Evolutionary conservation across 2,797 vertebrate species (phyloP), one percentile per base, ranked within the genome.

Genomic region (Dipus sagitta): DNA sequence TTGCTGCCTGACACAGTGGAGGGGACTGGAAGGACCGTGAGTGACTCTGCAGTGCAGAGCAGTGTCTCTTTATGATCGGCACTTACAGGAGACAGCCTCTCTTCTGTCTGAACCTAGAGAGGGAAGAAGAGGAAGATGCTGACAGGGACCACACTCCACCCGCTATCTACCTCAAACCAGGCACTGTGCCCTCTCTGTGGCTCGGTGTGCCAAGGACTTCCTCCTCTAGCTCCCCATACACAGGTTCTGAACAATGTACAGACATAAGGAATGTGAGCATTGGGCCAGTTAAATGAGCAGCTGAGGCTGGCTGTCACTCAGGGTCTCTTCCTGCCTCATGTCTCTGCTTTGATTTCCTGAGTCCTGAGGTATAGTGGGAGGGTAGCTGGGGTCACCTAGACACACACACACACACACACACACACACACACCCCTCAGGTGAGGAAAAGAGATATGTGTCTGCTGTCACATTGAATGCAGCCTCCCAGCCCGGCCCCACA

Each of bases 401-500:
- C 38, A n/a, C 0, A 6, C 52, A 70, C 30, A 28, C 26, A 58
- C 13, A 4, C 8, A 47, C 42, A 47, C 42, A 47, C 47, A 47
- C 47, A 47, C 47, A 47, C 47, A 5, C 20, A 74, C 34, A 17
- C 26, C 2, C 17, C 30, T 84, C 30, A 34, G 74, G 47, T 68
- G n/a, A 88, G 91, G 32, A 42, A 77, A 32, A 1, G 2, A n/a
- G 92, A 80, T 30, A 60, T 58, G 81, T 32, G 64, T 70, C 86
- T 34, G 64, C 86, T 95, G 90, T 90, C 88, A 75, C 8, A 1
- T 32, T 87, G 72, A 67, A 71, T 23, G 78, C 54, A 60, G 60
- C 65, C 60, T 83, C 72, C 14, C 13, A 74, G 68, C 78, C 90
- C 34, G 72, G 64, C 52, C 30, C 30, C 6, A 1, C 71, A 76